Percentiles rank a stretch among this genome's conserved stretches.
Evolutionary conservation across 1,140 invertebrate species (phyloP).

Genomic region (Drosophila mauritiana): DNA sequence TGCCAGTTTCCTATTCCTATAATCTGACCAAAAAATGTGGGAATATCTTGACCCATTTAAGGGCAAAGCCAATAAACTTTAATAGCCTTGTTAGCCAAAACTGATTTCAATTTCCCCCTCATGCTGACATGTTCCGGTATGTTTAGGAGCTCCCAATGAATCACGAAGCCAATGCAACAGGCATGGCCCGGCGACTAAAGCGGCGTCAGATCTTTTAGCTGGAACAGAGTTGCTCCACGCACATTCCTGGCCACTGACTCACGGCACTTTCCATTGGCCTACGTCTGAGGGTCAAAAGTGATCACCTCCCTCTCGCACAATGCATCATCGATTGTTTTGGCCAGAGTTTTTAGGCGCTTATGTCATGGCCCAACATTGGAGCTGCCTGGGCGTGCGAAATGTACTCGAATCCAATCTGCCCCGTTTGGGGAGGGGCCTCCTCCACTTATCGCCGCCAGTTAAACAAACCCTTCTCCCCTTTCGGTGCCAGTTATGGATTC

Average conservation of each 20-base stretch:
- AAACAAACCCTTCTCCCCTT: constrained; percentile 28
- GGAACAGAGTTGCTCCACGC: constrained; percentile 20
- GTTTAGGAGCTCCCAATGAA: constrained; percentile 1
- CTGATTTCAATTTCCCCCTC: constrained; percentile 22
- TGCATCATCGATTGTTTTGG: constrained; percentile 59
- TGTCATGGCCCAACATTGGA: constrained; percentile 45
- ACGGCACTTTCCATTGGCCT: constrained; percentile 20
- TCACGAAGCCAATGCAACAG: constrained; percentile 15
- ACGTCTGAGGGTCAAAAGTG: constrained; percentile 57
- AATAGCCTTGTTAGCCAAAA: constrained; percentile 26
- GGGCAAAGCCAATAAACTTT: constrained; percentile 8
- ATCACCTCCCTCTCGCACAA: constrained; percentile 31
- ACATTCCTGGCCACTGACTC: constrained; percentile 38
- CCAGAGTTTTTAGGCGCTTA: constrained; percentile 57
- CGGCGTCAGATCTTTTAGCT: constrained; percentile 25
- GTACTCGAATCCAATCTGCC: constrained; percentile 7
- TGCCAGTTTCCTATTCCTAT: not conserved
- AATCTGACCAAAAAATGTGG: not conserved
- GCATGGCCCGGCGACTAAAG: constrained; percentile 4
- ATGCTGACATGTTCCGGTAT: constrained; percentile 1
- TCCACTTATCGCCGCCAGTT: constrained; percentile 29
- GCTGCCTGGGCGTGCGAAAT: constrained; percentile 16
- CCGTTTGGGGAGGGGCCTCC: constrained; percentile 18
- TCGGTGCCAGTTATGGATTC: constrained; percentile 3
- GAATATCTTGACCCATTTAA: constrained; percentile 10